phyloP scores from a whole-genome alignment of 1,140 invertebrate species.

The Laodelphax striatellus region DNA sequence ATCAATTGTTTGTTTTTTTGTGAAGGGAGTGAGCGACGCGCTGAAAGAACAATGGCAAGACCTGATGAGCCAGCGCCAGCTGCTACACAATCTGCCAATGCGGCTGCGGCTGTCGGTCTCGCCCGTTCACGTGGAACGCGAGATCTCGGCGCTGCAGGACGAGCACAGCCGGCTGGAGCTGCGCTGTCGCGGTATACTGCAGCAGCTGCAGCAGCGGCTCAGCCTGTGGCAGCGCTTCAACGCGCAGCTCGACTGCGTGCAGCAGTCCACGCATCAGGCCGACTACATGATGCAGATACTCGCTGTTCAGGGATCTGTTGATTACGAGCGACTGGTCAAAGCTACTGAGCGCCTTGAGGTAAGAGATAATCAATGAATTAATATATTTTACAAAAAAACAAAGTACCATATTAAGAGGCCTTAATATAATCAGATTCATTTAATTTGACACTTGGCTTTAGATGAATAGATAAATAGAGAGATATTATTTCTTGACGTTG shows the following conservation, averaged over 20 bases:
- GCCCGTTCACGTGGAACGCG: constrained; percentile 55
- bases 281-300: constrained; percentile 77
- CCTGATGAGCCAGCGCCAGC: constrained; percentile 55
- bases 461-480: too few relatives aligned
- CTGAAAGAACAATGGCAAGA: constrained; percentile 58
- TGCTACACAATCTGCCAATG: constrained; percentile 60
- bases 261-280: constrained; percentile 64
- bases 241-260: constrained; percentile 58
- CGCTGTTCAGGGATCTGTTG: constrained; percentile 63
- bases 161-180: constrained; percentile 54
- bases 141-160: constrained; percentile 61
- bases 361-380: neutral
- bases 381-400: too few relatives aligned
- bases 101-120: constrained; percentile 58
- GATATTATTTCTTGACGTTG: too few relatives aligned
- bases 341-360: constrained; percentile 19
- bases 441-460: too few relatives aligned
- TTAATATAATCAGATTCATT: too few relatives aligned
- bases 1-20: neutral
- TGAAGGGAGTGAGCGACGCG: constrained; percentile 46
- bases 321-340: constrained; percentile 56
- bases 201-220: constrained; percentile 47
- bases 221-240: constrained; percentile 58
- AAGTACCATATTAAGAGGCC: too few relatives aligned
- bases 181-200: constrained; percentile 49